Conservation (phyloP, 2,113 vertebrate genomes). For the Poecilia latipinna region DNA sequence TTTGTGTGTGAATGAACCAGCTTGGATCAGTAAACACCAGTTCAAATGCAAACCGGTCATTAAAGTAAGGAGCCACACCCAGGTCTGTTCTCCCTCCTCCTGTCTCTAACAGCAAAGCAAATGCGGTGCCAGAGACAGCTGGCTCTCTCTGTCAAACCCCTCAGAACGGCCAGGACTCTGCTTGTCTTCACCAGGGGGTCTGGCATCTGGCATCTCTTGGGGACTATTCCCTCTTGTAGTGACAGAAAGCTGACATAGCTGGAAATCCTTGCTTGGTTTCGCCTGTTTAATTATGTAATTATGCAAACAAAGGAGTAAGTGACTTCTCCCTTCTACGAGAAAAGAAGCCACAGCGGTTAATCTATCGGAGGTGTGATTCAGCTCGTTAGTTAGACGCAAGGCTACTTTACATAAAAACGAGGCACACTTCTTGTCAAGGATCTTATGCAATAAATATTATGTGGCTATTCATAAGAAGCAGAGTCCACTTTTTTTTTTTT, state of each 20-base stretch:
- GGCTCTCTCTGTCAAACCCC: neutral
- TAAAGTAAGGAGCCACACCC: conserved; percentile 63
- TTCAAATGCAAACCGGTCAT: conserved; percentile 65
- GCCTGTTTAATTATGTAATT: neutral
- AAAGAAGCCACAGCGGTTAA: too few relatives aligned
- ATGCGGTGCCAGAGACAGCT: neutral
- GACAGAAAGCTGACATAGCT: neutral
- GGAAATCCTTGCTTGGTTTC: neutral
- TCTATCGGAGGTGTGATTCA: too few relatives aligned
- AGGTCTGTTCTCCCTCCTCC: conserved; percentile 27
- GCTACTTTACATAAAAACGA: too few relatives aligned
- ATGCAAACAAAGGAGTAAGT: too few relatives aligned
- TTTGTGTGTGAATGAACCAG: conserved; percentile 52
- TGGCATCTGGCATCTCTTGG: too few relatives aligned
- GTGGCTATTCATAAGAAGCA: too few relatives aligned
- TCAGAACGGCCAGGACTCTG: neutral
- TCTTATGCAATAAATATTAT: too few relatives aligned
- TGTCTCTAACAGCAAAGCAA: neutral
- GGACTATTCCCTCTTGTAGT: neutral
- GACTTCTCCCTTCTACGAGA: too few relatives aligned
- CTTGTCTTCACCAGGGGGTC: too few relatives aligned
- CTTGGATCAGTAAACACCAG: conserved; percentile 64
- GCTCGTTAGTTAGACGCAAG: too few relatives aligned
- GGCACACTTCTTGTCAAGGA: too few relatives aligned
- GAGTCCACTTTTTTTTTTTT: too few relatives aligned